phyloP scores from a whole-genome alignment of 2,888 invertebrate species.

The Congeria kusceri region DNA sequence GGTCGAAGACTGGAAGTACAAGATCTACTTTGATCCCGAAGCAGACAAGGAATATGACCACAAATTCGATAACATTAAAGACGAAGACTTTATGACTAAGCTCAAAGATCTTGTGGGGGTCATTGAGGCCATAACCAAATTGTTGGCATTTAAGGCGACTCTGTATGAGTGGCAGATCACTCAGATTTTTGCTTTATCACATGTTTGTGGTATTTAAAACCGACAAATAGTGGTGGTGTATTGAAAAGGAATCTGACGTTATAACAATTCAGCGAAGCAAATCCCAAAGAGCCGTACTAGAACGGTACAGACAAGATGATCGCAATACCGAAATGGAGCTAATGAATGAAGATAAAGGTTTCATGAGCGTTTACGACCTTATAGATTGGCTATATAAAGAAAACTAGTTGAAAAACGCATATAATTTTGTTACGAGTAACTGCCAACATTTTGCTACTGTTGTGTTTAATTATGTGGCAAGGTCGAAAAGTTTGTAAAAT shows the following conservation, averaged over 20 bases:
- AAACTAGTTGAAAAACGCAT: conserved; percentile 15
- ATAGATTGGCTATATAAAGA: conserved; percentile 17
- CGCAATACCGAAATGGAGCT: not conserved
- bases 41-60: too few relatives aligned
- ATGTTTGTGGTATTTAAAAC: conserved; percentile 29
- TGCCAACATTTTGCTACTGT: conserved; percentile 18
- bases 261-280: conserved; percentile 38
- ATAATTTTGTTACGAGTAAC: not conserved
- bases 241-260: conserved; percentile 31
- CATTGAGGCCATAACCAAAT: not conserved
- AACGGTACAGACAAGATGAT: not conserved
- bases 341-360: not conserved
- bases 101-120: not conserved
- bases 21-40: too few relatives aligned
- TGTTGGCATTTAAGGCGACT: not conserved
- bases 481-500: too few relatives aligned
- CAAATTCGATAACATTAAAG: too few relatives aligned
- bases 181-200: not conserved
- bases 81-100: too few relatives aligned
- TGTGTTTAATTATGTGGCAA: conserved; percentile 11
- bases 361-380: not conserved
- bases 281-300: not conserved
- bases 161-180: not conserved
- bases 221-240: conserved; percentile 28
- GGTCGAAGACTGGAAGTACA: too few relatives aligned